Evolutionary conservation across 2,888 invertebrate species (phyloP).

Genomic region (Heteromyza rotundicornis): DNA sequence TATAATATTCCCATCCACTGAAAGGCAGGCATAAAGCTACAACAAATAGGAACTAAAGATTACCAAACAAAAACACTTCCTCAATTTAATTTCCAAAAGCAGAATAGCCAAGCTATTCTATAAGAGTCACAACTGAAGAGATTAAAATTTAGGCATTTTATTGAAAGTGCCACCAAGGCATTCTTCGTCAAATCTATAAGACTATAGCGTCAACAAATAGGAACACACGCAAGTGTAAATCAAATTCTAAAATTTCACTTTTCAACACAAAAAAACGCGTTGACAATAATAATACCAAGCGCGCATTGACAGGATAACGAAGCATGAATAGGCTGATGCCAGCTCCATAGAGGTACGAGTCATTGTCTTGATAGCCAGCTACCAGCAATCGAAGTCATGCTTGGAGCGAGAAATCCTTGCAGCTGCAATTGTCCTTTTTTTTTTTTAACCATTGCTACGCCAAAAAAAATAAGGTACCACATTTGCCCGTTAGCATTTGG

Average conservation of each 20-base stretch:
- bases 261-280: conserved; percentile 23
- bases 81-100: too few relatives aligned
- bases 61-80: too few relatives aligned
- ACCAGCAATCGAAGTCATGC: conserved; percentile 15
- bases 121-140: too few relatives aligned
- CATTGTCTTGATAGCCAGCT: conserved; percentile 3
- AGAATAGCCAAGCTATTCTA: too few relatives aligned
- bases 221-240: conserved; percentile 4
- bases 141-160: too few relatives aligned
- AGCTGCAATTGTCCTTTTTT: conserved; percentile 35
- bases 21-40: too few relatives aligned
- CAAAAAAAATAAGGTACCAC: conserved; percentile 26
- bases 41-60: too few relatives aligned
- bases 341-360: conserved; percentile 13
- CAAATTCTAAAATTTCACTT: neutral
- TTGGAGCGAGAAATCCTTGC: conserved; percentile 27
- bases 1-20: too few relatives aligned
- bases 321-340: conserved; percentile 54
- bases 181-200: too few relatives aligned
- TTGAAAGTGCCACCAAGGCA: too few relatives aligned
- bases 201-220: neutral
- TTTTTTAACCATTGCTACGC: too few relatives aligned
- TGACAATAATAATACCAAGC: conserved; percentile 45
- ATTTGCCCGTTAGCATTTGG: conserved; percentile 27
- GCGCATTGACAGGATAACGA: conserved; percentile 57